These are phyloP conservation scores for Hydra vulgaris DNA, from an alignment of 30 jellyfish, hydroid and myxozoan species.

Conservation along the genomic window DNA sequence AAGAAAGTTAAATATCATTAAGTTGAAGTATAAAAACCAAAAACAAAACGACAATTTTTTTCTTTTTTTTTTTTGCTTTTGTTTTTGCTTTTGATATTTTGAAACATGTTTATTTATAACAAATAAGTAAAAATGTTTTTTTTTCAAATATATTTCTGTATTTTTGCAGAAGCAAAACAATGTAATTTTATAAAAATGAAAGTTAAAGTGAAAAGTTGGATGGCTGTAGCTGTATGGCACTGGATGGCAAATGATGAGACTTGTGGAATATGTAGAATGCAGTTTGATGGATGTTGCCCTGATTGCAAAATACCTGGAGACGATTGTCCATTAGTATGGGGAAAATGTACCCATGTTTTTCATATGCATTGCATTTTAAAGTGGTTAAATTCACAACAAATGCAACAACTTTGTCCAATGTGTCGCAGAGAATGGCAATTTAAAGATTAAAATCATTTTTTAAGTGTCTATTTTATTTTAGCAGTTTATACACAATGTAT, in stretches of 20 bases:
- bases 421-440: conserved; percentile 98
- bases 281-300: conserved; percentile 96
- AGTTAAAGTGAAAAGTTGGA: conserved; percentile 79
- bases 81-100: too few relatives aligned
- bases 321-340: conserved; percentile 98
- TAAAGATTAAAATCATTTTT: conserved; percentile 59
- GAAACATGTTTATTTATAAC: neutral
- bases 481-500: too few relatives aligned
- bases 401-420: conserved; percentile 92
- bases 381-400: conserved; percentile 89
- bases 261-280: conserved; percentile 98
- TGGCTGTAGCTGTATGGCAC: conserved; percentile 96
- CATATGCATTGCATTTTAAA: conserved; percentile 96
- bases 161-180: neutral
- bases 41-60: too few relatives aligned
- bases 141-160: too few relatives aligned
- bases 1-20: neutral
- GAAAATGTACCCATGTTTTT: conserved; percentile 91
- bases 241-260: conserved; percentile 97
- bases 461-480: too few relatives aligned
- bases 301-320: conserved; percentile 97
- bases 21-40: neutral
- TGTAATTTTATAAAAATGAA: conserved; percentile 32
- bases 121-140: neutral
- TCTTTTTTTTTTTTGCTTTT: too few relatives aligned